Base-by-base conservation (phyloP, 2,113 vertebrate genomes). In the Planiliza haematocheilus region DNA sequence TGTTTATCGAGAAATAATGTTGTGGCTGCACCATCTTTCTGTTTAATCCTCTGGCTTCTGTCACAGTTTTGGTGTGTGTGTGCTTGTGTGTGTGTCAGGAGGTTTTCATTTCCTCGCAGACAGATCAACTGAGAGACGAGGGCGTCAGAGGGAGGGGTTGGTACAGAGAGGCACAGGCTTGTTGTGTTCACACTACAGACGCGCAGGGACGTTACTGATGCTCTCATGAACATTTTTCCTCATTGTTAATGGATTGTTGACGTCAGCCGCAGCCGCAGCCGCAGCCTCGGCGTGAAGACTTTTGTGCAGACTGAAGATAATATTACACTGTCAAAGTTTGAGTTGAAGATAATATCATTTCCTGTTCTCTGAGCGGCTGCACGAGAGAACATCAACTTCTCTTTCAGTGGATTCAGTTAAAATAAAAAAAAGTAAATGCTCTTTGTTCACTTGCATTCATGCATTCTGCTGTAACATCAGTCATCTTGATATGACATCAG, bases 31-130 rank as follows among this genome's bases (percentile, higher is more conserved):
- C 34, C 43, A 24, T 63, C 66, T 43, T 38, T 68, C 64, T 58
- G 42, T 60, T 68, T 75, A 82, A 86, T 86, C 70, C 62, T 57
- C 42, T 52, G 38, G 50, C 70, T 66, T 72, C 62, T 73, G 74
- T 77, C 8, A 39, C 68, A 46, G 37, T 73, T 52, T 5, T 37
- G 7, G 10, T 39, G 17, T 70, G 12, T 37, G 65, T 38, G 18
- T 17, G 34, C 18, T 34, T 7, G 59, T 34, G 43, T 21, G 12
- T 9, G 11, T 69, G 60, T 76, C 57, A 57, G 56, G 62, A 49
- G 46, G 18, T 68, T 74, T 76, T 77, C 48, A 65, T 77, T 83
- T 83, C 80, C 82, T 85, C 74, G 17, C 70, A 70, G 58, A 74
- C 49, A 50, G 42, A 71, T 62, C 50, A 58, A 41, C 43, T 43